These are phyloP conservation scores for Pelobates fuscus DNA, from an alignment of 2,113 vertebrate species.

Conservation along the genomic window DNA sequence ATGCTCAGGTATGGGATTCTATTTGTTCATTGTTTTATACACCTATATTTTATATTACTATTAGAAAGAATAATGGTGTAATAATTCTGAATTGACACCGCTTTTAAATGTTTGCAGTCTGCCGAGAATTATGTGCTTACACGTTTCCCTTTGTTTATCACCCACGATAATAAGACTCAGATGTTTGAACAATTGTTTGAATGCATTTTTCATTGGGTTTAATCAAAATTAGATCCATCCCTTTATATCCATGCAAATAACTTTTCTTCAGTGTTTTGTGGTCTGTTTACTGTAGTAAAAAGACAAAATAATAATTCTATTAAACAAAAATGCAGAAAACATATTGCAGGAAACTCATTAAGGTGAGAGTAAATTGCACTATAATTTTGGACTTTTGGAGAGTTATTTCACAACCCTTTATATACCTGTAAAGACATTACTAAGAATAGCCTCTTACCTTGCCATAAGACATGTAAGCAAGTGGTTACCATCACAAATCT, in stretches of 20 bases:
- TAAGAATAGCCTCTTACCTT: too few species aligned
- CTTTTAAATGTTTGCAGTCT: constrained; percentile 51
- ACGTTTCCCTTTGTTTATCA: constrained; percentile 44
- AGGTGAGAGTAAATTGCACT: too few species aligned
- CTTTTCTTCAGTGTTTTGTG: neutral
- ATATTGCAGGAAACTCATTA: too few species aligned
- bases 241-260: constrained; percentile 8
- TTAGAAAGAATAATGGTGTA: constrained; percentile 46
- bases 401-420: too few species aligned
- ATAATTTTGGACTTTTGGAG: too few species aligned
- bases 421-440: too few species aligned
- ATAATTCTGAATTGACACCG: constrained; percentile 48
- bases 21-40: constrained; percentile 38
- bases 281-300: neutral
- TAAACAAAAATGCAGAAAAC: too few species aligned
- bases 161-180: constrained; percentile 39
- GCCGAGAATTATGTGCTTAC: constrained; percentile 41
- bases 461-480: too few species aligned
- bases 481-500: too few species aligned
- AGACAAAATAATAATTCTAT: constrained; percentile 10
- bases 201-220: constrained; percentile 27
- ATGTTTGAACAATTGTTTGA: constrained; percentile 38
- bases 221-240: constrained; percentile 36
- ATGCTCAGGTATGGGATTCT: constrained; percentile 26
- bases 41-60: constrained; percentile 50